Percentiles rank a stretch among this genome's conserved stretches.
Evolutionary conservation across 2,888 invertebrate genomes (phyloP).

Genomic region (Pyrrhosoma nymphula): DNA sequence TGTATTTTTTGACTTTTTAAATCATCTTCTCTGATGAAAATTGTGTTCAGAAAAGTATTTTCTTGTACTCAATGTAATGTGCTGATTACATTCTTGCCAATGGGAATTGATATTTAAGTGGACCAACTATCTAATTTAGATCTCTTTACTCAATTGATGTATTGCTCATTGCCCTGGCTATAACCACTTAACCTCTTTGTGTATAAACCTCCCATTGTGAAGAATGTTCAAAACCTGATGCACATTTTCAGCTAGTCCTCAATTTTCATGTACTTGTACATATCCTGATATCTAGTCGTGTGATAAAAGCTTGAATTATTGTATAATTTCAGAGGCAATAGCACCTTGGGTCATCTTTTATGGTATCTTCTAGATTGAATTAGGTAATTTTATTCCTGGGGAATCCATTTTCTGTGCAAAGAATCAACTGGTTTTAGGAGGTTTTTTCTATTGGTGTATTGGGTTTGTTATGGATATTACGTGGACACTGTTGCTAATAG

Average conservation of each 20-base stretch:
- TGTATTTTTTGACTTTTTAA: slow-evolving; percentile 54
- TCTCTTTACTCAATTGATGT: slow-evolving; percentile 28
- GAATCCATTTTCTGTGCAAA: slow-evolving; percentile 43
- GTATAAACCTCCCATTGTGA: slow-evolving; percentile 40
- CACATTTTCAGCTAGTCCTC: slow-evolving; percentile 56
- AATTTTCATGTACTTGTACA: slow-evolving; percentile 60
- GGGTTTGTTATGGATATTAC: slow-evolving; percentile 43
- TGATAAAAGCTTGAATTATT: slow-evolving; percentile 48
- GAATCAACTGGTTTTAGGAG: slow-evolving; percentile 38
- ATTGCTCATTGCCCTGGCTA: slow-evolving; percentile 39
- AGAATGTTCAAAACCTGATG: slow-evolving; percentile 44
- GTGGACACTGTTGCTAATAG: slow-evolving; percentile 32
- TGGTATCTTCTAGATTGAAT: neutral
- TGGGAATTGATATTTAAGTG: slow-evolving; percentile 57
- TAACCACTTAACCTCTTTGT: slow-evolving; percentile 34
- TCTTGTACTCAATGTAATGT: slow-evolving; percentile 44
- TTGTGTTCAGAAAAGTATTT: slow-evolving; percentile 67
- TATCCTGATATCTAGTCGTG: slow-evolving; percentile 60
- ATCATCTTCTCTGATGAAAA: slow-evolving; percentile 44
- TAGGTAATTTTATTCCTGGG: slow-evolving; percentile 20
- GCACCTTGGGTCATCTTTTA: slow-evolving; percentile 2
- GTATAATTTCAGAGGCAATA: slow-evolving; percentile 16
- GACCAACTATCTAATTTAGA: slow-evolving; percentile 59
- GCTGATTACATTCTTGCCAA: slow-evolving; percentile 49
- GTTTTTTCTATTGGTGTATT: slow-evolving; percentile 48